These are phyloP conservation scores for Neodontobutis hainanensis DNA, from an alignment of 2,113 vertebrate species.

Conservation along the genomic window DNA sequence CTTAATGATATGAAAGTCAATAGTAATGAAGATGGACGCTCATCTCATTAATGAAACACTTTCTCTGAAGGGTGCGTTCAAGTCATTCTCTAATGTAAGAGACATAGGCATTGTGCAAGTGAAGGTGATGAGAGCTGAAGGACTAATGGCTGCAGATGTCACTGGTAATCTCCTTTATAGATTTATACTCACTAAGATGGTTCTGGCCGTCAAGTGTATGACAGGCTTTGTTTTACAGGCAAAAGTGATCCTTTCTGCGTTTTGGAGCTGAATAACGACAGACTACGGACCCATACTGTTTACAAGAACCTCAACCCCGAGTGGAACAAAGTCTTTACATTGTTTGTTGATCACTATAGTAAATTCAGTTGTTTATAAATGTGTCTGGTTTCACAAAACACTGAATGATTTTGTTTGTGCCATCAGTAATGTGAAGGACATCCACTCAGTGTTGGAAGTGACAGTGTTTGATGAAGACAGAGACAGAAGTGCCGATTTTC, in stretches of 20 bases:
- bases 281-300: slow-evolving; percentile 90
- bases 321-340: slow-evolving; percentile 97
- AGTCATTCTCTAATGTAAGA: slow-evolving; percentile 84
- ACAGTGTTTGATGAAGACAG: slow-evolving; percentile 94
- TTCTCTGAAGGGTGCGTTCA: slow-evolving; percentile 71
- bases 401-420: background rate
- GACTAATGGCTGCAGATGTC: slow-evolving; percentile 93
- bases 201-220: background rate
- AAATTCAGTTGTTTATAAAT: background rate
- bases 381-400: background rate
- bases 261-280: slow-evolving; percentile 91
- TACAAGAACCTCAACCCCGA: slow-evolving; percentile 94
- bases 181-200: no score
- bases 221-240: slow-evolving; percentile 68
- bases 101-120: slow-evolving; percentile 93
- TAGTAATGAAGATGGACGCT: background rate
- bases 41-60: background rate
- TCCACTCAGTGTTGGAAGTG: slow-evolving; percentile 93
- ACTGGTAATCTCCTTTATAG: slow-evolving; percentile 78
- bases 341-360: slow-evolving; percentile 80
- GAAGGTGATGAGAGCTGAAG: slow-evolving; percentile 93
- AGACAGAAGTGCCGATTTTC: slow-evolving; percentile 92
- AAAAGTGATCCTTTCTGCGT: slow-evolving; percentile 97
- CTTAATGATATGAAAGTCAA: background rate
- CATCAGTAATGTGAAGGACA: slow-evolving; percentile 92